Evolutionary conservation across 1,140 invertebrate genomes (phyloP), one percentile per base, ranked within the genome.

Genomic region (Arctopsyche grandis): DNA sequence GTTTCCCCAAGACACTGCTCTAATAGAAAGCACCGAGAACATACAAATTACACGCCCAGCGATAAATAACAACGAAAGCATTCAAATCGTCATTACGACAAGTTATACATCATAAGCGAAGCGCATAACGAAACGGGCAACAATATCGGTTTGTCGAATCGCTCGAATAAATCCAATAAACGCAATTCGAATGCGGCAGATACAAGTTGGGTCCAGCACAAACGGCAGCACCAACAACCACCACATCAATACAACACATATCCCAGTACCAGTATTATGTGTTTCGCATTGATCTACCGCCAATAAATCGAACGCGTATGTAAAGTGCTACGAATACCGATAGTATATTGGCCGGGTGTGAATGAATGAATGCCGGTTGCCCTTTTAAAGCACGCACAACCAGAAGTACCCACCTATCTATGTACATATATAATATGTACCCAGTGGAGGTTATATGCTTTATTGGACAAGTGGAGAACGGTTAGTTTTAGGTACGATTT

Each of bases 321-420:
- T 19, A 66, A 66, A 24, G 24, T 60, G 56, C 56, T 9, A 19
- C 29, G 29, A 38, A 38, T 38, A 38, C 29, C 56, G 56, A 21
- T 19, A 29, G 26, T 76, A 76, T 76, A 58, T 76, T 58, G 74
- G 5, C 56, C 74, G 74, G 74, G 74, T 76, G 74, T 76, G 74
- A 76, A 76, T 63, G 74, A 76, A 76, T 76, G 74, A 38, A 38
- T 38, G 29, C 29, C 74, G 58, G 74, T 38, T 74, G 70, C 43
- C 70, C 70, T 56, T 56, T 52, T 16, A 38, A 44, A 46, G 70
- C n/a, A 44, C 29, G 69, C 69, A 52, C n/a, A 74, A 48, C 38
- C 3, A 5, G 1, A 12, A 12, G 43, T 46, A 44, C 19, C 46
- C 5, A 43, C n/a, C n/a, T n/a, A n/a, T n/a, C n/a, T n/a, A n/a